Base-by-base conservation (phyloP, 2,888 invertebrate genomes). In the Acanthopleura granulata region DNA sequence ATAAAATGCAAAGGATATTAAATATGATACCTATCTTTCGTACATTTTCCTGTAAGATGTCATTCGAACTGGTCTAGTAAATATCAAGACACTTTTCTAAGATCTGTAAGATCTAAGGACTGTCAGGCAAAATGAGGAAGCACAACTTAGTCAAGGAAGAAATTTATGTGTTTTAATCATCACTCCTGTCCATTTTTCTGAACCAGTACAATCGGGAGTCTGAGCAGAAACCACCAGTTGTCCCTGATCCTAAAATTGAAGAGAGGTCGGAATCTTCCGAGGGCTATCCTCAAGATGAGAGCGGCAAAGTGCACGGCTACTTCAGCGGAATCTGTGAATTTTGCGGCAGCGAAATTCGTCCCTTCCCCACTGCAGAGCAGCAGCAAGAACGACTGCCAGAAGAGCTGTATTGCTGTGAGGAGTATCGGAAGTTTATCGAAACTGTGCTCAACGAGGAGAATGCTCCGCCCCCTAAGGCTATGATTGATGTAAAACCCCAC, bases 341-440 rank as follows among this genome's bases (percentile, higher is more conserved):
- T 80, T 90, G 90, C 79, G 80, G 79, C 27, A 75, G 76, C 25
- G 72, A 77, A 6, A 84, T 89, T 27, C 85, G 86, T 74, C 84
- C 87, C 0, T 89, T 89, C 79, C 90, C 90, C 0, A 84, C 86
- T 1, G 73, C 89, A 40, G 87, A 88, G 49, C 85, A 87, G 71
- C 90, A 90, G 77, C 79, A 84, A 71, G 78, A 76, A 49, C 72
- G 76, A 29, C 79, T 86, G 0, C 88, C 89, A n/a, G 86, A 88
- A 29, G 79, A 83, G 74, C 77, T 90, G 25, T 90, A 86, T 78
- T 90, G 90, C 77, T 90, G 90, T 81, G 85, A 85, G 66, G 85
- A 87, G 0, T 90, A 89, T 75, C 78, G 86, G 12, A 86, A 90
- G 70, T 89, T 89, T 80, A 86, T 90, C 0, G 84, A 89, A 74